Evolutionary conservation across 2,113 vertebrate genomes (phyloP).

Genomic region (Gambusia affinis): DNA sequence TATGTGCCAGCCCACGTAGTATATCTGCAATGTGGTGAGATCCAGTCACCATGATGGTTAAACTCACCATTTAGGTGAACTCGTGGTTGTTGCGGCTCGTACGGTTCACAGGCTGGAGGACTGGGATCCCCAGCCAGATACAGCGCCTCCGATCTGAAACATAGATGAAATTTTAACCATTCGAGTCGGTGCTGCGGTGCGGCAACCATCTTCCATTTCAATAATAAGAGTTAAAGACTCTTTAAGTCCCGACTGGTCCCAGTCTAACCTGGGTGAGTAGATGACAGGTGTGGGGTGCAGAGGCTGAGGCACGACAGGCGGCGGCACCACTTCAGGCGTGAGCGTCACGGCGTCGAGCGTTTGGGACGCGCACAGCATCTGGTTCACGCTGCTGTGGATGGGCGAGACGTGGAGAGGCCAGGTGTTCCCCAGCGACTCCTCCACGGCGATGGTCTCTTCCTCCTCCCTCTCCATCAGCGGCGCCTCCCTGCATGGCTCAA

Average conservation of each 20-base stretch:
- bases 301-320: constrained; percentile 44
- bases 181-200: no score
- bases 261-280: constrained; percentile 76
- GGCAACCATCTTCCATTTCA: no score
- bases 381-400: constrained; percentile 69
- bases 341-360: constrained; percentile 80
- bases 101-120: constrained; percentile 54
- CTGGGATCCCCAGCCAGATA: constrained; percentile 74
- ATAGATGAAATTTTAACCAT: background rate
- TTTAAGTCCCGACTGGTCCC: background rate
- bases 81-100: constrained; percentile 61
- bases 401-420: constrained; percentile 3
- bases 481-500: constrained; percentile 36
- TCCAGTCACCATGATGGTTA: background rate
- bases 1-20: background rate
- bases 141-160: constrained; percentile 74
- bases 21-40: background rate
- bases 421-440: constrained; percentile 9
- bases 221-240: background rate
- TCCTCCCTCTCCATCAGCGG: constrained; percentile 43
- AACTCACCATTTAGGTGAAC: constrained; percentile 71
- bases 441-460: constrained; percentile 24
- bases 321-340: constrained; percentile 75
- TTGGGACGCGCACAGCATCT: constrained; percentile 82
- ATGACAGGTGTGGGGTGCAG: constrained; percentile 64